Conservation (phyloP, 1,140 invertebrate species). For the Babylonia areolata region DNA sequence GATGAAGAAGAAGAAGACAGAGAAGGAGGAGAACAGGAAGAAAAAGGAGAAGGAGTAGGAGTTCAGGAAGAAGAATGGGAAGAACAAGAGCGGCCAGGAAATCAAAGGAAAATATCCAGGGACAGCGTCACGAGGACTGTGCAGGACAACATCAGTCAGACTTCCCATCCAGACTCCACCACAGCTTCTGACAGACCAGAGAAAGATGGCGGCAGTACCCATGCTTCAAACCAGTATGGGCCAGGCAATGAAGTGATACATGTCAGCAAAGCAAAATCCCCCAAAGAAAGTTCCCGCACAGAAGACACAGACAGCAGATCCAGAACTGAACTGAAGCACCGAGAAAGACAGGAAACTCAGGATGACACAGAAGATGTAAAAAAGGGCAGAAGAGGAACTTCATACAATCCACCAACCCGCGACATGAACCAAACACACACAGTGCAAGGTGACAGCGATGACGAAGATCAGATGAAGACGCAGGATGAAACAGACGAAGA, state of each 20-base stretch:
- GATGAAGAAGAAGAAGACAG: background rate
- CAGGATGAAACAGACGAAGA: background rate
- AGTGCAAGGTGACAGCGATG: background rate
- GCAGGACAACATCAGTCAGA: background rate
- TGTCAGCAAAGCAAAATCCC: background rate
- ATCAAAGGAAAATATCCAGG: background rate
- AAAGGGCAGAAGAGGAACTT: background rate
- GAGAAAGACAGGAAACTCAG: background rate
- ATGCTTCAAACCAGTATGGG: background rate
- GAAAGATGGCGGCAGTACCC: background rate
- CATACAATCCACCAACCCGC: background rate
- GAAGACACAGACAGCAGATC: background rate
- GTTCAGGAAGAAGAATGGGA: background rate
- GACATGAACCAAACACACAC: background rate
- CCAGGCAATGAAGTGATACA: background rate
- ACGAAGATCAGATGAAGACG: too few relatives aligned
- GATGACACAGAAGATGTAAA: background rate
- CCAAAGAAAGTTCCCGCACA: background rate
- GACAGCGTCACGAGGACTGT: background rate
- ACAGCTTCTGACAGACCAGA: background rate
- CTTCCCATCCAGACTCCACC: background rate
- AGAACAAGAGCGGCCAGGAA: background rate
- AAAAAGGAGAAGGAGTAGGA: background rate
- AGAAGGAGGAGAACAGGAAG: background rate
- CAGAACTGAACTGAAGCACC: background rate